Base-by-base conservation (phyloP, 2,888 invertebrate species). In the Silvanus unidentatus region DNA sequence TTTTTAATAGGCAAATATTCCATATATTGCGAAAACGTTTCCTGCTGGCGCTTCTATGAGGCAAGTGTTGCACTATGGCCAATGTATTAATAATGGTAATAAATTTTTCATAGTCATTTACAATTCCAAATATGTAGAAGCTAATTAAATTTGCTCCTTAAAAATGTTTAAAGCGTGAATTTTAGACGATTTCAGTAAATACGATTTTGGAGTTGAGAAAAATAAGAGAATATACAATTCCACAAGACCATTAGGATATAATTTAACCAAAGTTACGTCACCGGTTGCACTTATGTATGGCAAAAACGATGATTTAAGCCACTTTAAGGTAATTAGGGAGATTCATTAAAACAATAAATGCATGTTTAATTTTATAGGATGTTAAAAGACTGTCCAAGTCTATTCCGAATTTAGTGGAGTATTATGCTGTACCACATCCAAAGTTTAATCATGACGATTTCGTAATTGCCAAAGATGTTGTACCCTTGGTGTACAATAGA, bases 301-400 rank as follows among this genome's bases (percentile, higher is more conserved):
- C 16, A 15, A 12, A 9, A 42, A 42, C 11, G 48, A 48, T 29
- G 32, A 39, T 11, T 1, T 48, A 16, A 39, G 43, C 13, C n/a
- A n/a, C n/a, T n/a, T n/a, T n/a, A n/a, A n/a, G 43, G 45, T 16
- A 71, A 56, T 61, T 48, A 59, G 66, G n/a, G 61, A 68, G 16
- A 80, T 80, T 58, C 60, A 72, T 43, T 49, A 62, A 40, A 66
- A 66, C 78, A 80, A 30, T 79, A 79, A 1, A 64, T 71, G 9
- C 80, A 79, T 50, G 71, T 22, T 22, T 8, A 22, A 22, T 60
- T 79, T 58, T 57, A 38, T 39, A 59, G 48, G 81, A 82, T 45
- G 80, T 82, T 1, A 66, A 76, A 35, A 65, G 70, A n/a, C 60
- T 82, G 39, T 72, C 75, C 29, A 63, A 66, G 10, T 67, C 71